Base-by-base conservation (phyloP, 2,888 invertebrate genomes). In the Hyposoter dolosus region DNA sequence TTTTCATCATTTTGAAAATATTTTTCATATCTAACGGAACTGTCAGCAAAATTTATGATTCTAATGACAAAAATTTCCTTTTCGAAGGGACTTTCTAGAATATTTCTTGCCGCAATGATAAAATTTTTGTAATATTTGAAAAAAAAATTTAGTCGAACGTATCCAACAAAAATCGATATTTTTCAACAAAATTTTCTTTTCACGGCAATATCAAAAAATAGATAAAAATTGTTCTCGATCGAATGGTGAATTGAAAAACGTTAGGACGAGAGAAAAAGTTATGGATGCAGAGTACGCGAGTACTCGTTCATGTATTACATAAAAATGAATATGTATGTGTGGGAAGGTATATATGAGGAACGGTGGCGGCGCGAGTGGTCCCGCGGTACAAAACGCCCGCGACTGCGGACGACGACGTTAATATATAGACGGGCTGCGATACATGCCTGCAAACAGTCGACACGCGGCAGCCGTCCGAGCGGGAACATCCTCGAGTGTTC, bases 361-460 rank as follows among this genome's bases (percentile, higher is more conserved):
- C 71, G 63, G 71, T 74, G 77, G 77, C 68, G 74, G 66, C 83
- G 82, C 80, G 82, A 65, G 81, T 83, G 76, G 75, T 82, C 63
- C 56, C 63, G 79, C 68, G 69, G 76, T 80, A 86, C 82, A 68
- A 80, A 69, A 68, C 76, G 71, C 56, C 65, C 82, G 84, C 83
- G 71, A 77, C 84, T 87, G 84, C 83, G 87, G 86, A 75, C 82
- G 86, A 72, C 88, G 89, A 88, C 80, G 79, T 85, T 91, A 91
- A 91, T 92, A 92, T 90, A 90, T 89, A 90, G 89, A 90, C 89
- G 88, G 88, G 89, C 82, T 53, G 84, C 90, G 90, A 91, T 90
- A 90, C 91, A 91, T 90, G 89, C 91, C 90, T 90, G 90, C 92
- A 90, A 91, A 90, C 93, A 93, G 93, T 94, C 93, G 92, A 92